These are phyloP conservation scores for Chrysochloris asiatica DNA, from an alignment of 2,113 vertebrate genomes.

Conservation along the genomic window DNA sequence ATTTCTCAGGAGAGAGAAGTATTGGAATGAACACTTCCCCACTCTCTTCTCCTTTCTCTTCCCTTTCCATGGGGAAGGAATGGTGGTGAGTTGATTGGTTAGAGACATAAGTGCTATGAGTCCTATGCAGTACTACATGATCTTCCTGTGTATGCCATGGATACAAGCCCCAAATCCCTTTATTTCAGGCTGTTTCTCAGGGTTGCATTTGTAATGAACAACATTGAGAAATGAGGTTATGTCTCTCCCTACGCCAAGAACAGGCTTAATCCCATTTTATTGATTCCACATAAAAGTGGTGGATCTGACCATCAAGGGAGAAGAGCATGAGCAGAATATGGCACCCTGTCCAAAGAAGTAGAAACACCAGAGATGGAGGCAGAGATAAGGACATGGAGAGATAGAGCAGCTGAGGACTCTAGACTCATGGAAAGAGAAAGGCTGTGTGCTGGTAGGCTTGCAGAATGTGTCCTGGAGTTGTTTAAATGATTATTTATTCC, in stretches of 20 bases:
- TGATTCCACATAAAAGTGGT: no score
- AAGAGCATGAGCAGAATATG: no score
- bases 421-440: no score
- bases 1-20: not conserved
- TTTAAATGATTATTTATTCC: no score
- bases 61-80: not conserved
- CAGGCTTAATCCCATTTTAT: not conserved
- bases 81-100: not conserved
- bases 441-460: no score
- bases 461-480: no score
- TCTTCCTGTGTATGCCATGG: not conserved
- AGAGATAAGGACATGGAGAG: no score
- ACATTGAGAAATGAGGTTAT: not conserved
- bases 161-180: not conserved
- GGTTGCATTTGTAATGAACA: not conserved
- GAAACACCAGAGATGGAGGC: no score
- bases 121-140: not conserved
- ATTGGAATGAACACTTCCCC: not conserved
- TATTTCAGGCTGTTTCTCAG: not conserved
- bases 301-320: no score
- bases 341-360: no score
- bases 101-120: not conserved
- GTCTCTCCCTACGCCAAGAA: not conserved
- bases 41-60: not conserved
- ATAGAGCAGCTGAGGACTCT: no score